Base-by-base conservation (phyloP, 2,888 invertebrate species). In the Amorpha juglandis region DNA sequence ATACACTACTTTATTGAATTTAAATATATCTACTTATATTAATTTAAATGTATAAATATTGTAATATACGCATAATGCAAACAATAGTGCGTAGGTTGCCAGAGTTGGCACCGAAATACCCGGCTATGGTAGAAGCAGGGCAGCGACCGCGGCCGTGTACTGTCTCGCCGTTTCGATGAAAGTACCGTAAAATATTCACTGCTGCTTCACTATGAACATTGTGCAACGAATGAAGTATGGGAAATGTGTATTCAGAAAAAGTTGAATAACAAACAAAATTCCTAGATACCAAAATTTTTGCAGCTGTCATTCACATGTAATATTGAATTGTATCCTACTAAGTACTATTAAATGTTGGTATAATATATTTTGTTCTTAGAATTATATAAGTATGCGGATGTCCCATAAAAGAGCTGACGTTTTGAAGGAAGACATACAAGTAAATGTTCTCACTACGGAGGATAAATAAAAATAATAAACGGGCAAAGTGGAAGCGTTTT, bases 101-200 rank as follows among this genome's bases (percentile, higher is more conserved):
- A 21, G 63, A 19, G 63, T 51, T 51, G 76, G 74, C 71, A 70
- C 71, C 73, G 68, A 76, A 74, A 77, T 74, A 75, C 74, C 72
- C 72, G 70, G 68, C 64, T 67, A 67, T 69, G 69, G 63, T 27
- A 52, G 55, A 68, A 52, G 47, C 55, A 72, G 69, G 71, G 67
- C 71, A 70, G 70, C 71, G 74, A 71, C 74, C 72, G 68, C 68
- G 27, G 64, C 69, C 73, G 68, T 63, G 68, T 67, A 69, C 68
- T 67, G 69, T 66, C 63, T 69, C 68, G 48, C 67, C 66, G 47
- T 33, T 63, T 38, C 65, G 77, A 68, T 78, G 83, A 86, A 85
- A 88, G 88, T 89, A 89, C 89, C 89, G 89, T 89, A 87, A 86
- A 78, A 77, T 69, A 74, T 77, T 71, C 47, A 62, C 38, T 47